These are phyloP conservation scores for Sycophila texana DNA, from an alignment of 2,888 invertebrate species.

Conservation along the genomic window DNA sequence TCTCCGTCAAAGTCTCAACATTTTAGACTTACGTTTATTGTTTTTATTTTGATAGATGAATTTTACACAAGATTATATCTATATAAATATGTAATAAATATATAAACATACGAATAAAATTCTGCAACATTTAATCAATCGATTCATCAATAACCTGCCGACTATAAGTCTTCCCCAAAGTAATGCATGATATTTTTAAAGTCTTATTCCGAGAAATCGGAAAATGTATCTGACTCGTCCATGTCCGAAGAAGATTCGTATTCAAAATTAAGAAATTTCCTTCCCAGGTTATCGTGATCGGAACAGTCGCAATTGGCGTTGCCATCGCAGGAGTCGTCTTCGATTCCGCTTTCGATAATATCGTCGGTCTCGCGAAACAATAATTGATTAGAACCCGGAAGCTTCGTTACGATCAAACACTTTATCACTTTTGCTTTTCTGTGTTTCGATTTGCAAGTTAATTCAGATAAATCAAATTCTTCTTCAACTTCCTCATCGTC, in stretches of 20 bases:
- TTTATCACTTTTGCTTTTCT: conserved; percentile 23
- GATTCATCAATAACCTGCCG: conserved; percentile 47
- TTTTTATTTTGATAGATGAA: conserved; percentile 73
- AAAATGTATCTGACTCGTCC: conserved; percentile 2
- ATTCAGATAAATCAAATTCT: not conserved
- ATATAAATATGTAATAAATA: conserved; percentile 73
- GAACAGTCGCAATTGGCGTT: conserved; percentile 37
- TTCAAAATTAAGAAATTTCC: conserved; percentile 15
- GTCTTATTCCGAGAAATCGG: not conserved
- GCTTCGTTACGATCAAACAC: conserved; percentile 31
- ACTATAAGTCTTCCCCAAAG: too few relatives aligned
- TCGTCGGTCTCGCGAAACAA: conserved; percentile 18
- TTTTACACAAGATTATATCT: conserved; percentile 72
- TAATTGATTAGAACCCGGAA: not conserved
- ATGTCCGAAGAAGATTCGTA: conserved; percentile 35
- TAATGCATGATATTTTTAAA: not conserved
- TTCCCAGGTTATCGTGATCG: conserved; percentile 27
- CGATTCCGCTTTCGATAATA: conserved; percentile 12
- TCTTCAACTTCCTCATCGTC: too few relatives aligned
- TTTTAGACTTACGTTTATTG: conserved; percentile 69
- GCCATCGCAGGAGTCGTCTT: not conserved
- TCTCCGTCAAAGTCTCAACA: conserved; percentile 61
- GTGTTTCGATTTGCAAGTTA: not conserved
- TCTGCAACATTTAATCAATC: conserved; percentile 65
- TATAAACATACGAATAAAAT: conserved; percentile 71